Evolutionary conservation across 2,113 vertebrate species (phyloP), one percentile per base, ranked within the genome.

Genomic region (Ahaetulla prasina): DNA sequence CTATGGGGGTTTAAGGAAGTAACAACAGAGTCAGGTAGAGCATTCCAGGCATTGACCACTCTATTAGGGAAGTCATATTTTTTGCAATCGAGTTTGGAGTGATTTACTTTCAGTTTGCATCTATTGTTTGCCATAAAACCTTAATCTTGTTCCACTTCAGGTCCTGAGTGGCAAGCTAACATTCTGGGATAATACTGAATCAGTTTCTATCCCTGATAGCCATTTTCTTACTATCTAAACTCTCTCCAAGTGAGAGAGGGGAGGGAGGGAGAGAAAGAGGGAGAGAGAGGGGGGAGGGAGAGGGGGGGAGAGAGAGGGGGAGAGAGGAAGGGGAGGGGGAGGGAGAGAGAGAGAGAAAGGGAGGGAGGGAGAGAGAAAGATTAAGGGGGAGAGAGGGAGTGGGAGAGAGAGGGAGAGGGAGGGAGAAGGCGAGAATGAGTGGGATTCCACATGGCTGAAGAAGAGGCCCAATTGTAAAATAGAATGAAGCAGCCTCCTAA

Each of bases 391-490:
- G 4, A 5, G 47, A 49, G 47, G 9, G 49, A 54, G 92, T 39
- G 92, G 43, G 0, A 0, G 50, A 25, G 27, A 90, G 16, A 88
- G 55, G 25, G 55, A 43, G 14, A 16, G 14, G 14, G 50, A 50
- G 50, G 12, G 10, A 50, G 47, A 11, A 1, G 2, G 10, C 1
- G 8, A 20, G 53, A 49, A 9, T 49, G 53, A 95, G 91, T 55
- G 84, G 55, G 45, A 53, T 16, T 18, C 92, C 35, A 3, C 52
- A 0, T 30, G 91, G 85, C 90, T 95, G 30, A 92, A 92, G 94
- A 49, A 86, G 92, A 91, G 95, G 95, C 96, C 95, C 96, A 91
- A 89, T 90, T 96, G 94, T 93, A 89, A 94, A 95, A 30, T 89
- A 94, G 94, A 95, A 96, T 94, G 90, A 89, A 89, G 90, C 88